Conservation (phyloP, 2,888 invertebrate genomes). For the Priocnemis perturbator region DNA sequence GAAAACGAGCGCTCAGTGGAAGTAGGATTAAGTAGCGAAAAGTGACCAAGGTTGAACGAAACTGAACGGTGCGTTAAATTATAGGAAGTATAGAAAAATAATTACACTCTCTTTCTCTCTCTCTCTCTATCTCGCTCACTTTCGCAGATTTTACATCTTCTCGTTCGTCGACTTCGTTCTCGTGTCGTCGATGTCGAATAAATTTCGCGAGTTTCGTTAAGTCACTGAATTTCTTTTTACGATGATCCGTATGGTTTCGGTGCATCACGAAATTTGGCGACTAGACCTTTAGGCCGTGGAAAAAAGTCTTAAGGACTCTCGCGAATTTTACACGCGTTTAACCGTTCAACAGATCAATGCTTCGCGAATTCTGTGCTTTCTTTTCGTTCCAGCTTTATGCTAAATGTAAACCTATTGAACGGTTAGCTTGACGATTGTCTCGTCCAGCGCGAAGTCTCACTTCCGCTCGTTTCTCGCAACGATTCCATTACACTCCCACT, state of each 20-base stretch:
- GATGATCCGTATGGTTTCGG: not conserved
- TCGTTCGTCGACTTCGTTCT: not conserved
- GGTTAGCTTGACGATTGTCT: too few relatives aligned
- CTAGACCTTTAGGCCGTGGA: too few relatives aligned
- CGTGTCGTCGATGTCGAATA: conserved; percentile 8
- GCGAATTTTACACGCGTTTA: too few relatives aligned
- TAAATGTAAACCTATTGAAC: too few relatives aligned
- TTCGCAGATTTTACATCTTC: too few relatives aligned
- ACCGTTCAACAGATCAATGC: too few relatives aligned
- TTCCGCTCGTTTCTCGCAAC: conserved; percentile 19
- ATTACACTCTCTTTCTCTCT: conserved; percentile 39
- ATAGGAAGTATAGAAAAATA: conserved; percentile 53
- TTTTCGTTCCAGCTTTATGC: too few relatives aligned
- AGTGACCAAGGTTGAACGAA: conserved; percentile 38
- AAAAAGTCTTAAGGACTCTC: too few relatives aligned
- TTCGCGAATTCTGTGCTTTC: too few relatives aligned
- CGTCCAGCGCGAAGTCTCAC: too few relatives aligned
- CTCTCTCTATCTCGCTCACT: not conserved
- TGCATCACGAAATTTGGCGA: too few relatives aligned
- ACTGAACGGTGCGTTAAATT: conserved; percentile 42
- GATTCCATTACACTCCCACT: conserved; percentile 31
- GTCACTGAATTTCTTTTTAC: not conserved
- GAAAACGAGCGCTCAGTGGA: not conserved
- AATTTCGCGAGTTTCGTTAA: not conserved
- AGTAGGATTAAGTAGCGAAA: conserved; percentile 17